Percentiles rank a stretch among this genome's conserved stretches.
phyloP scores from a whole-genome alignment of 92 coral and sea anemone genomes.

The Epizoanthus fatuus region DNA sequence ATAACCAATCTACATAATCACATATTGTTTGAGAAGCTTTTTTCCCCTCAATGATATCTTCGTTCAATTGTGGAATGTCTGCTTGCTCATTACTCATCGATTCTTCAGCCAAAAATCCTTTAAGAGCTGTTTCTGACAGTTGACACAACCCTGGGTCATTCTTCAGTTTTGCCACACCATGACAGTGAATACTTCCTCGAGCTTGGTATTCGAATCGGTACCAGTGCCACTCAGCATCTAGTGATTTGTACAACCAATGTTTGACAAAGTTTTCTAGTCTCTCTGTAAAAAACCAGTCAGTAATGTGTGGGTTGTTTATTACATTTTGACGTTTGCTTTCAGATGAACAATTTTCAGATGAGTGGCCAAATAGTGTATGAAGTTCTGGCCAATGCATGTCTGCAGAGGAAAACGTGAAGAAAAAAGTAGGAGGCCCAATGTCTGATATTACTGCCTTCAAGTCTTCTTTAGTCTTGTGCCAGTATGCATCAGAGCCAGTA shows the following conservation, averaged over 20 bases:
- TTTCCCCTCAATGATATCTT: too few relatives aligned
- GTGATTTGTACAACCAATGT: constrained; percentile 20
- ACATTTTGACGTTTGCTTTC: constrained; percentile 40
- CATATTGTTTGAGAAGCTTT: too few relatives aligned
- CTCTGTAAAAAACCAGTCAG: background rate
- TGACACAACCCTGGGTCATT: constrained; percentile 70
- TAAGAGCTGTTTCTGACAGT: constrained; percentile 51
- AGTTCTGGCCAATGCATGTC: too few relatives aligned
- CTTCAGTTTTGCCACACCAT: constrained; percentile 22
- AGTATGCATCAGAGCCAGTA: constrained; percentile 41
- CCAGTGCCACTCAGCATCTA: constrained; percentile 38
- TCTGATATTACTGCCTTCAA: constrained; percentile 39
- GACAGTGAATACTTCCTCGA: background rate
- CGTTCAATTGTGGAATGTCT: too few relatives aligned
- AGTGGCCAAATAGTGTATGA: too few relatives aligned
- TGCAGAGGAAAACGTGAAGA: constrained; percentile 61
- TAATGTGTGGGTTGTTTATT: constrained; percentile 62
- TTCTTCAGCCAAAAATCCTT: constrained; percentile 59
- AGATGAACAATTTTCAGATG: too few relatives aligned
- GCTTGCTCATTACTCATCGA: too few relatives aligned
- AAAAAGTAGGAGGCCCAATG: constrained; percentile 63
- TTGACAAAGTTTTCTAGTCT: too few relatives aligned
- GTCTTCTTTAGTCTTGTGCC: constrained; percentile 20
- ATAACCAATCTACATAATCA: too few relatives aligned
- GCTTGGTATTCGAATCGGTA: too few relatives aligned